Evolutionary conservation across 1,140 invertebrate species (phyloP).

Genomic region (Ceratosolen solmsi): DNA sequence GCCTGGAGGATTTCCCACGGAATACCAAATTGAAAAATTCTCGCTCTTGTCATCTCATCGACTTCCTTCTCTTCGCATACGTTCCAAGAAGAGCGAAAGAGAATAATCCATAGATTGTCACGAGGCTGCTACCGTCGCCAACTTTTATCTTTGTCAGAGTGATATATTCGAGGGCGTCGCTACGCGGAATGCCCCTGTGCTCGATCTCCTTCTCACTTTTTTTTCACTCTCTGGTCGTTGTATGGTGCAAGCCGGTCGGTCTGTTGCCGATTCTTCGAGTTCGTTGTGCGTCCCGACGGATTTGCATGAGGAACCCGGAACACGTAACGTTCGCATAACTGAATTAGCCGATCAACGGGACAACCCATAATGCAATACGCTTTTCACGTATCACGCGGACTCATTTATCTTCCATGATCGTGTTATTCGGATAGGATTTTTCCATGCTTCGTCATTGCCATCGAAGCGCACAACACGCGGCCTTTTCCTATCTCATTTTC

Average conservation of each 20-base stretch:
- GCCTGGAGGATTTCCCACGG: conserved; percentile 8
- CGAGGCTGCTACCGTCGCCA: conserved; percentile 50
- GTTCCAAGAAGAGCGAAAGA: conserved; percentile 18
- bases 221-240: conserved; percentile 25
- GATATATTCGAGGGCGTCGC: conserved; percentile 29
- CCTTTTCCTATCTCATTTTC: too few species aligned
- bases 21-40: not conserved
- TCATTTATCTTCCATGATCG: too few species aligned
- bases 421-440: too few species aligned
- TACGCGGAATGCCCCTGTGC: conserved; percentile 38
- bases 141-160: conserved; percentile 45
- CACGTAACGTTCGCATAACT: conserved; percentile 39
- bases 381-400: too few species aligned
- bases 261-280: conserved; percentile 54
- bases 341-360: conserved; percentile 48
- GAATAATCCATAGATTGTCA: conserved; percentile 8
- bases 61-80: not conserved
- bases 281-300: conserved; percentile 55
- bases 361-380: too few species aligned
- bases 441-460: too few species aligned
- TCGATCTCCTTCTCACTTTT: conserved; percentile 23
- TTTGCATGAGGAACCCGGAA: conserved; percentile 54
- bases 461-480: too few species aligned
- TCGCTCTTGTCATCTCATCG: not conserved
- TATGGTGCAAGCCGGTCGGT: conserved; percentile 12